Conservation (phyloP, 2,797 vertebrate genomes). For the Ptychobarbus kaznakovi region DNA sequence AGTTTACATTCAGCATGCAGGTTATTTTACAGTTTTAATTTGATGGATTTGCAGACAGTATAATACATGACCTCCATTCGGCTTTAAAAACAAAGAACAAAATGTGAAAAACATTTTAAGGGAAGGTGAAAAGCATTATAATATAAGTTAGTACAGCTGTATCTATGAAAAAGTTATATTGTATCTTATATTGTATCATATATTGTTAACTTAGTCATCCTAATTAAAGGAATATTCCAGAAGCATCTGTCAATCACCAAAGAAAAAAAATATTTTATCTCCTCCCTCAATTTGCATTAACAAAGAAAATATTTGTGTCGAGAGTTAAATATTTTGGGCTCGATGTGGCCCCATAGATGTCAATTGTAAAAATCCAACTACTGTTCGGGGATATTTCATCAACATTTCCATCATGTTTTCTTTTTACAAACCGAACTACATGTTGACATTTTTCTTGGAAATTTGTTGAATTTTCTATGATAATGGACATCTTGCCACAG, state of each 20-base stretch:
- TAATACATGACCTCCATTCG: not conserved
- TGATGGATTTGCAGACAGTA: not conserved
- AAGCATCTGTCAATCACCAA: not conserved
- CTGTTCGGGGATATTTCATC: not conserved
- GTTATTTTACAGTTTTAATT: not conserved
- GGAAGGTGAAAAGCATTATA: constrained; percentile 7
- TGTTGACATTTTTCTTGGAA: not conserved
- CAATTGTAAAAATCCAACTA: not conserved
- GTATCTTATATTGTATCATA: not conserved
- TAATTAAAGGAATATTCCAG: not conserved
- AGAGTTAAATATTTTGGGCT: not conserved
- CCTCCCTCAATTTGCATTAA: not conserved
- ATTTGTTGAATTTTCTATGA: not conserved
- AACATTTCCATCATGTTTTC: not conserved
- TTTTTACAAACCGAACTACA: not conserved
- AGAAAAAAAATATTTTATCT: not conserved
- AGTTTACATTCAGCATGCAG: constrained; percentile 46
- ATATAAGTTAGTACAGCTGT: not conserved
- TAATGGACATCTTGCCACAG: not conserved
- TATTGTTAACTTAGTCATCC: not conserved
- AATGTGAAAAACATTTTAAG: not conserved
- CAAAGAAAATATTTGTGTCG: not conserved
- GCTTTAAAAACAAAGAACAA: constrained; percentile 5
- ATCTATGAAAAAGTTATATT: not conserved
- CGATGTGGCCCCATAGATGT: not conserved